Percentiles rank a stretch among this genome's conserved stretches.
phyloP scores from a whole-genome alignment of 1,140 invertebrate species.

The Sinonovacula constricta region DNA sequence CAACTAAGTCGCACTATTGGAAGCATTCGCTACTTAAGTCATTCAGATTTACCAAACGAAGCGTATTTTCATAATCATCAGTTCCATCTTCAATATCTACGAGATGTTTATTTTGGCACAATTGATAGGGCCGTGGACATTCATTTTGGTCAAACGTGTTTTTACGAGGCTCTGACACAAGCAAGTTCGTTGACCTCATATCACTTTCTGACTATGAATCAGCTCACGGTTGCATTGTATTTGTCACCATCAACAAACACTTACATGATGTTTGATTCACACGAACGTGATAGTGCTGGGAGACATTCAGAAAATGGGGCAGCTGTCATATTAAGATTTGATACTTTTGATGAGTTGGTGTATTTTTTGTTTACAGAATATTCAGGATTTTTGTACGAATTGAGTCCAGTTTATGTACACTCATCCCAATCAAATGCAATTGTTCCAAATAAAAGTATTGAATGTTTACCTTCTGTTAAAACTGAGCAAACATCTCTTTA shows the following conservation, averaged over 20 bases:
- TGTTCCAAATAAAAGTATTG: background rate
- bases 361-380: background rate
- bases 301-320: conserved; percentile 1
- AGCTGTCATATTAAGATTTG: conserved; percentile 13
- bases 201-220: conserved; percentile 17
- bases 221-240: conserved; percentile 22
- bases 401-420: conserved; percentile 9
- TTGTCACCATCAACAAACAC: background rate
- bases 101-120: conserved; percentile 5
- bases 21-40: conserved; percentile 5
- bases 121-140: background rate
- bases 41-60: conserved; percentile 13
- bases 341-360: conserved; percentile 5
- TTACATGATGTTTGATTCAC: conserved; percentile 15
- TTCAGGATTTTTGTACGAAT: conserved; percentile 2
- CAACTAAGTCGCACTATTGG: background rate
- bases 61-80: background rate
- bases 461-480: background rate
- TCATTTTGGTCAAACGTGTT: conserved; percentile 9
- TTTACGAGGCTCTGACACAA: background rate
- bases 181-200: background rate
- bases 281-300: conserved; percentile 16
- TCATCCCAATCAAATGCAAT: too few species aligned
- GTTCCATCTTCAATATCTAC: conserved; percentile 4
- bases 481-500: background rate